Evolutionary conservation across 2,113 vertebrate genomes (phyloP).

Genomic region (Pandion haliaetus): DNA sequence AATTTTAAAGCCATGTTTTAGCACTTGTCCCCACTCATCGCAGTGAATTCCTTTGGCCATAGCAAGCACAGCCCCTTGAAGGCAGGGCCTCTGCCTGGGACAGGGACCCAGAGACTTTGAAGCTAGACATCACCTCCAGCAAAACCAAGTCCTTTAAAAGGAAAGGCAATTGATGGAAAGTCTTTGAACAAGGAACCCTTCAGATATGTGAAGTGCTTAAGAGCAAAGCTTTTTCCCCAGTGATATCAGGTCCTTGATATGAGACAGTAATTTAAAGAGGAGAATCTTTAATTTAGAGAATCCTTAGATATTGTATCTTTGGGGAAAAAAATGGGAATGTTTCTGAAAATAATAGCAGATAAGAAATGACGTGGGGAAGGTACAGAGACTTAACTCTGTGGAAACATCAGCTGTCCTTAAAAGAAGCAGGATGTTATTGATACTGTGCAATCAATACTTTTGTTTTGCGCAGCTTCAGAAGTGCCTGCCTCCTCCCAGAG

Average conservation of each 20-base stretch:
- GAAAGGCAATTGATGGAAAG: neutral
- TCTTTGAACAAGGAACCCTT: neutral
- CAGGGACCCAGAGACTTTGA: neutral
- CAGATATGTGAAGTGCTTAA: neutral
- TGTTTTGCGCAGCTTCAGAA: neutral
- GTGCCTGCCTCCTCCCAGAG: neutral
- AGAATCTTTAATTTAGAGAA: neutral
- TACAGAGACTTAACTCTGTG: neutral
- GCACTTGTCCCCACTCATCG: neutral
- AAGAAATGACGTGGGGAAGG: neutral
- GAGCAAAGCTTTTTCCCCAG: neutral
- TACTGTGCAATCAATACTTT: neutral
- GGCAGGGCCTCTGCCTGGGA: neutral
- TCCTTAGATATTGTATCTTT: neutral
- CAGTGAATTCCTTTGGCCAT: neutral
- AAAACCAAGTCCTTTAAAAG: neutral
- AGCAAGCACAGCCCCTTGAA: neutral
- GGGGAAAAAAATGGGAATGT: neutral
- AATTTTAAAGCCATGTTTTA: neutral
- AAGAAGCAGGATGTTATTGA: neutral
- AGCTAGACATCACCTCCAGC: neutral
- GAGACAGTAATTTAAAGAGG: neutral
- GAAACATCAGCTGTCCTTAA: neutral
- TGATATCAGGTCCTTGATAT: neutral
- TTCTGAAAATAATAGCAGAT: neutral